Evolutionary conservation across 2,888 invertebrate genomes (phyloP).

Genomic region (Julus scanicus): DNA sequence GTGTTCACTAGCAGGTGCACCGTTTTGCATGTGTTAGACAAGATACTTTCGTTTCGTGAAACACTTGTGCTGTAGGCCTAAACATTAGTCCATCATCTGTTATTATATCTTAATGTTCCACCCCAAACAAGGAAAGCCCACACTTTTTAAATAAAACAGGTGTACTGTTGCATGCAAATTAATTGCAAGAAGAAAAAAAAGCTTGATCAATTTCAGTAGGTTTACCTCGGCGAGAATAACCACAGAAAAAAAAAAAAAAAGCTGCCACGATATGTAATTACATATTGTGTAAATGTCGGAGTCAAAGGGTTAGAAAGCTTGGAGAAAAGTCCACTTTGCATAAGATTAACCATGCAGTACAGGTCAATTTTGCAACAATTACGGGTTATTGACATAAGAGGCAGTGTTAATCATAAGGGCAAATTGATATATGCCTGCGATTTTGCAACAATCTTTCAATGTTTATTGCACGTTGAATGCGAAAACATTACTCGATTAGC

Average conservation of each 20-base stretch:
- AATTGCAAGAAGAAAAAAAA: constrained; percentile 31
- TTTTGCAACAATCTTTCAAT: constrained; percentile 30
- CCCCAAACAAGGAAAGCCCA: constrained; percentile 13
- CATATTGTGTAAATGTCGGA: constrained; percentile 19
- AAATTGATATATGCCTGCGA: constrained; percentile 44
- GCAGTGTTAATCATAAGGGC: constrained; percentile 40
- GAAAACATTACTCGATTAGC: constrained; percentile 40
- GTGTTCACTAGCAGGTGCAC: constrained; percentile 42
- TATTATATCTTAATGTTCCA: constrained; percentile 29
- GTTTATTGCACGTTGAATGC: constrained; percentile 37
- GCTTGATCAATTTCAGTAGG: constrained; percentile 39
- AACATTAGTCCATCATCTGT: constrained; percentile 40
- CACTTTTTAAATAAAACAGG: constrained; percentile 28
- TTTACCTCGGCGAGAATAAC: neutral
- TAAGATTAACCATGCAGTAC: neutral
- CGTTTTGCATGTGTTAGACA: neutral
- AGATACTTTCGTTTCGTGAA: constrained; percentile 4
- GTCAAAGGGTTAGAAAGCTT: constrained; percentile 41
- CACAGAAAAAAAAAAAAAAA: neutral
- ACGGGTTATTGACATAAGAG: constrained; percentile 43
- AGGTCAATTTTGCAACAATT: constrained; percentile 47
- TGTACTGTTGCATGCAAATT: constrained; percentile 31
- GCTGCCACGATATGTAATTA: constrained; percentile 37
- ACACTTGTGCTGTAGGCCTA: constrained; percentile 6
- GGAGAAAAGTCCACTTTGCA: constrained; percentile 44